Evolutionary conservation across 2,113 vertebrate species (phyloP).

Genomic region (Epinephelus lanceolatus): DNA sequence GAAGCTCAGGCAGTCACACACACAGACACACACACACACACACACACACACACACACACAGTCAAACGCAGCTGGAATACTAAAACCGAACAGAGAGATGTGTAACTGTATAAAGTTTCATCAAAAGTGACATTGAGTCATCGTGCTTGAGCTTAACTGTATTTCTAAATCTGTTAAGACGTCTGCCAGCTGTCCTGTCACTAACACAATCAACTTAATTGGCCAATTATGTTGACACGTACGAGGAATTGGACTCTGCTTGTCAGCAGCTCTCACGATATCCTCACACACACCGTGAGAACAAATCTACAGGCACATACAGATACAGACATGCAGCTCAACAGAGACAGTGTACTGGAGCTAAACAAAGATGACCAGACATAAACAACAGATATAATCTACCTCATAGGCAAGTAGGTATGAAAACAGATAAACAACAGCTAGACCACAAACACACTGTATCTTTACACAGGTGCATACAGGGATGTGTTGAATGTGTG

Average conservation of each 20-base stretch:
- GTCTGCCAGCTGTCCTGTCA: constrained; percentile 11
- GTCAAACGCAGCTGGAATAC: neutral
- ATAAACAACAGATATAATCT: neutral
- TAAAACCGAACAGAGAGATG: neutral
- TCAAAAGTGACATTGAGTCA: neutral
- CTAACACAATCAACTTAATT: neutral
- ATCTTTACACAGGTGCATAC: neutral
- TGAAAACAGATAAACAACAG: neutral
- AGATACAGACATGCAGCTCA: neutral
- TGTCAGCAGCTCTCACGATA: neutral
- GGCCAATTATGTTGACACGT: neutral
- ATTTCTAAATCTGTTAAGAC: neutral
- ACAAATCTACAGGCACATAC: neutral
- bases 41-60: neutral
- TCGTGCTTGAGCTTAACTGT: neutral
- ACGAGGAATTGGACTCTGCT: neutral
- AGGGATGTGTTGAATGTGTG: neutral
- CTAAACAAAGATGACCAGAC: neutral
- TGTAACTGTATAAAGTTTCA: constrained; percentile 1
- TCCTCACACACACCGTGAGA: too few species aligned
- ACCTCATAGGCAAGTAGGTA: neutral
- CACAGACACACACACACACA: neutral
- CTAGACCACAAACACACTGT: neutral
- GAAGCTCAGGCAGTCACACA: neutral
- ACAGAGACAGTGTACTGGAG: neutral